These are phyloP conservation scores for Nomada ruficornis DNA, from an alignment of 2,888 invertebrate genomes.

Conservation along the genomic window DNA sequence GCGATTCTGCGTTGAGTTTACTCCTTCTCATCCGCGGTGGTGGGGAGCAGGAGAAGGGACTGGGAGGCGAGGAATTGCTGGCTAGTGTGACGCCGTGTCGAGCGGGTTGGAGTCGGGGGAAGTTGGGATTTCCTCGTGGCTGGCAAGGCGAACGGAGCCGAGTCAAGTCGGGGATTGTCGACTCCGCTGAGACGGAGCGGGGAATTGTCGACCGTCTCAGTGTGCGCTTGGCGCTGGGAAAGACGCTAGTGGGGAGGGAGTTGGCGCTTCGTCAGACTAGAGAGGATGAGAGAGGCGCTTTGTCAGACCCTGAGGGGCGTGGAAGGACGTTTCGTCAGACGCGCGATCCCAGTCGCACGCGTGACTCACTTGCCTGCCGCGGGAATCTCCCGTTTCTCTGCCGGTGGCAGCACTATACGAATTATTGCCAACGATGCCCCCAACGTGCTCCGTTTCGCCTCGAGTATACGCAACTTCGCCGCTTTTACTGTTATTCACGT, in stretches of 20 bases:
- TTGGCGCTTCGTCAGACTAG: constrained; percentile 59
- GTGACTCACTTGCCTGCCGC: constrained; percentile 78
- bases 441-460: not conserved
- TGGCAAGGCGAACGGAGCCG: constrained; percentile 27
- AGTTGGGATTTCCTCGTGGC: constrained; percentile 51
- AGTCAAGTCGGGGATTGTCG: constrained; percentile 31
- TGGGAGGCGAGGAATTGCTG: not conserved
- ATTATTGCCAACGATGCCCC: constrained; percentile 10
- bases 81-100: not conserved
- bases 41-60: not conserved
- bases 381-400: constrained; percentile 78
- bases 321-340: constrained; percentile 70
- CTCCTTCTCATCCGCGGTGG: constrained; percentile 18
- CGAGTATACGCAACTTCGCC: not conserved
- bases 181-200: constrained; percentile 39
- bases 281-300: constrained; percentile 45
- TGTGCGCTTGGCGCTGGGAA: constrained; percentile 37
- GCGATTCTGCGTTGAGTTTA: constrained; percentile 61
- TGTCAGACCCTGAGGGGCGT: constrained; percentile 33
- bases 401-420: constrained; percentile 76
- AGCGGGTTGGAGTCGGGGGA: constrained; percentile 17
- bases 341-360: constrained; percentile 68
- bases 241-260: constrained; percentile 46
- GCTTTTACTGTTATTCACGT: not conserved
- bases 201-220: constrained; percentile 44